Percentiles rank a stretch among this genome's conserved stretches.
Evolutionary conservation across 2,113 vertebrate genomes (phyloP).

Genomic region (Vanacampus margaritifer): DNA sequence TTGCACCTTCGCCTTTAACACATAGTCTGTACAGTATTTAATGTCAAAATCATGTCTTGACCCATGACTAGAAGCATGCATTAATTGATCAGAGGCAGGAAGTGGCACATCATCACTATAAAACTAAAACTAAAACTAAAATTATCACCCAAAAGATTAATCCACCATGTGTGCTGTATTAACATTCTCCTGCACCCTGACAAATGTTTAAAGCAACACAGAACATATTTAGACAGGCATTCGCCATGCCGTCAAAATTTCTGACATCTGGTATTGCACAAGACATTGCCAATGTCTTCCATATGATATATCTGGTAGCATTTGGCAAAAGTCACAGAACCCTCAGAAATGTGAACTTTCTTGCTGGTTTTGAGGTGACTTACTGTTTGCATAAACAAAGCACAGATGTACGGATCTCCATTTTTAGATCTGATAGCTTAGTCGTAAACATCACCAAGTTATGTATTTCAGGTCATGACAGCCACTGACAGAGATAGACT

Average conservation of each 20-base stretch:
- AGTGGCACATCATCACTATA: conserved; percentile 5
- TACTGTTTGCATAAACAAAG: conserved; percentile 8
- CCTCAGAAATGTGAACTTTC: conserved; percentile 14
- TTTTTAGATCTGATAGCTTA: conserved; percentile 24
- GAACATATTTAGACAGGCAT: conserved; percentile 40
- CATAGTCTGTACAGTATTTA: no score
- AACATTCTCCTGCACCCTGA: conserved; percentile 28
- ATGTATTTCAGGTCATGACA: no score
- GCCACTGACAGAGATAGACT: conserved; percentile 23
- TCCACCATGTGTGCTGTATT: conserved; percentile 19
- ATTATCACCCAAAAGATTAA: conserved; percentile 18
- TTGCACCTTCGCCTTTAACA: neutral
- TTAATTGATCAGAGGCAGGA: neutral
- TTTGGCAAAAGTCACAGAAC: conserved; percentile 27
- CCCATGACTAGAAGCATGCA: neutral
- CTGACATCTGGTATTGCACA: conserved; percentile 28
- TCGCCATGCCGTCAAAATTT: conserved; percentile 14
- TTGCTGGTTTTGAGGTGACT: conserved; percentile 10
- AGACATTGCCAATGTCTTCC: conserved; percentile 27
- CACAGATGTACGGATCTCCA: conserved; percentile 43
- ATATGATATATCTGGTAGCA: conserved; percentile 25
- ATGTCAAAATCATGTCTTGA: neutral
- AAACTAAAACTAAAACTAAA: conserved; percentile 31
- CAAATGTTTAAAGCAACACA: conserved; percentile 14
- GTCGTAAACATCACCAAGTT: conserved; percentile 39